Evolutionary conservation across 1,140 invertebrate genomes (phyloP).

Genomic region (Eulimnadia texana): DNA sequence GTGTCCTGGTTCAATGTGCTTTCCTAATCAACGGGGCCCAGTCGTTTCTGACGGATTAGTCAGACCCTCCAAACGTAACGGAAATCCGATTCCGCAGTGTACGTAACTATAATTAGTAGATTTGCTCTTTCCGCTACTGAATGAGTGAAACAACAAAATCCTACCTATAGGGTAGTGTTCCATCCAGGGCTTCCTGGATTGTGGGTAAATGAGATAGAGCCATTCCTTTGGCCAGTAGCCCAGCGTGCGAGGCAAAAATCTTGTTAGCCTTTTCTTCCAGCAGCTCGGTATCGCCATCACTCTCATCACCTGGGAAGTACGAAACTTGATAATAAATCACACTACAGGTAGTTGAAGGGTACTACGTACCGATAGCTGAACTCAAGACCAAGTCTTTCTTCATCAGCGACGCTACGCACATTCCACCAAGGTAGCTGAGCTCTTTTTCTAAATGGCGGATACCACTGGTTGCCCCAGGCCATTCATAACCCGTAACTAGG

Average conservation of each 20-base stretch:
- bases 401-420: constrained; percentile 75
- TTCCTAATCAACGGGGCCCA: no score
- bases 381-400: constrained; percentile 67
- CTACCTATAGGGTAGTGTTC: constrained; percentile 70
- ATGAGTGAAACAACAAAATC: no score
- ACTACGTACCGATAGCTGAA: constrained; percentile 29
- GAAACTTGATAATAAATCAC: not conserved
- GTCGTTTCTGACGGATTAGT: no score
- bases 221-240: constrained; percentile 72
- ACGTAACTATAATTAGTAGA: no score
- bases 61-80: no score
- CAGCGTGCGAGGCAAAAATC: constrained; percentile 54
- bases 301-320: constrained; percentile 43
- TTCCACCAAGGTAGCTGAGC: constrained; percentile 73
- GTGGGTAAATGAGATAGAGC: constrained; percentile 72
- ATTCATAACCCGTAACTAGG: constrained; percentile 82
- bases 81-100: no score
- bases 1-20: no score
- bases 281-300: constrained; percentile 48
- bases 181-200: constrained; percentile 78
- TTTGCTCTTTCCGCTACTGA: no score
- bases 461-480: constrained; percentile 33
- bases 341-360: constrained; percentile 22
- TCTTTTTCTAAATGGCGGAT: constrained; percentile 76
- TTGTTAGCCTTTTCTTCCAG: constrained; percentile 53